Evolutionary conservation across 2,888 invertebrate species (phyloP), one percentile per base, ranked within the genome.

Genomic region (Lasioglossum vierecki): DNA sequence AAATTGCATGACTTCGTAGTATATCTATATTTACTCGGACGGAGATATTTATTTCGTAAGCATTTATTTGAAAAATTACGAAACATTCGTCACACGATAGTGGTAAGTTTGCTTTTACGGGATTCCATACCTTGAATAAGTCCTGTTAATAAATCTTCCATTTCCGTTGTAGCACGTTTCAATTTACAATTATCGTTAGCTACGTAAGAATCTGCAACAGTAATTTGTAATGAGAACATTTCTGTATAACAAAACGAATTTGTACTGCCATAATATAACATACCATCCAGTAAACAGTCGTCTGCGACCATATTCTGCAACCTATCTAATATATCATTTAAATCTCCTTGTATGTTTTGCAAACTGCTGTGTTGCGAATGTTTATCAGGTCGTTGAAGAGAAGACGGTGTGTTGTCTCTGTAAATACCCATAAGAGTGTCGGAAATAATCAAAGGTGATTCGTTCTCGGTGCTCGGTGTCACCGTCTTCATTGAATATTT

Each of bases 301-400:
- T 97, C 96, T 0, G 97, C 96, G 78, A 97, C 94, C 95, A 97
- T 97, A 94, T 97, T 97, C 93, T 97, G 97, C 88, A 97, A 94
- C 87, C 97, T 96, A 53, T 97, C 97, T 76, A 97, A 93, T 35
- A 97, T 97, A 4, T 97, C 96, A 92, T 97, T 97, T 8, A 97
- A 93, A 92, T 97, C 97, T 0, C 96, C 97, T 89, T 97, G 97
- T 76, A 96, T 95, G 88, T 95, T 95, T 88, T 95, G 94, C 63
- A 95, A 89, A 83, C 95, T 94, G 83, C 95, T 95, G 72, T 95
- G 94, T 75, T 94, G 94, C 9, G 95, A 94, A 87, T 94, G 93
- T 75, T 95, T 95, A 82, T 94, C 95, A 18, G 93, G 92, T 30
- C 93, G 91, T 79, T 94, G 94, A 76, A 95, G 85, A 72, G 94